Base-by-base conservation (phyloP, 2,113 vertebrate species). In the Leiothrix lutea region DNA sequence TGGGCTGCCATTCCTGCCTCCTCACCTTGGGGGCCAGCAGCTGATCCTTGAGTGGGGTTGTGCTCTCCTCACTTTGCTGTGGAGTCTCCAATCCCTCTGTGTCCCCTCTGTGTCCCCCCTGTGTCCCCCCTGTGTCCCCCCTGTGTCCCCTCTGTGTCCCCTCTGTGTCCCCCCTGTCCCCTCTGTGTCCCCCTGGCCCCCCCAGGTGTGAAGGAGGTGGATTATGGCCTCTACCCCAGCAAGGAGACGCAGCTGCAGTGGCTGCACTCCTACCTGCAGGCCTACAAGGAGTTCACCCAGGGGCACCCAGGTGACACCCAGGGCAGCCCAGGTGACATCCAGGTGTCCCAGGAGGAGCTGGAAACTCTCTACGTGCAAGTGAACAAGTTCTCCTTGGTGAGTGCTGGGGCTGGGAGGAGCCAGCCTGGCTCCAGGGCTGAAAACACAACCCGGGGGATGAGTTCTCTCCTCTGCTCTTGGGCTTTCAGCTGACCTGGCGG, bases 311-410 rank as follows among this genome's bases (percentile, higher is more conserved):
- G 98, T 17, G 98, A 93, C 2, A 57, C 84, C 4, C 98, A 72
- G 1, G 97, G 51, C 6, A 28, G 7, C 51, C 51, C 54, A 21
- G 54, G 57, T 16, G 57, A 92, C 2, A 54, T 78, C 4, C 98
- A 73, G 1, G 97, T 99, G 93, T 98, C 98, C 22, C 74, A 97
- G 67, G 94, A 94, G 44, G 99, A 99, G 97, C 98, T 99, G 90
- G 98, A 99, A 92, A 97, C 97, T 1, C 99, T 99, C 84, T 99
- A 99, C 0, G 98, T 99, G 38, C 99, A 99, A 97, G 99, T 99
- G 98, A 99, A 99, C 98, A 99, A 99, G 96, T 99, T 99, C 83
- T 98, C 99, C 78, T 97, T 99, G 98, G 99, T 99, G 96, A 99
- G 99, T 94, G 79, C 3, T 5, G 24, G 17, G 17, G 56, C 4